Evolutionary conservation across 2,113 vertebrate genomes (phyloP).

Genomic region (Zonotrichia leucophrys): DNA sequence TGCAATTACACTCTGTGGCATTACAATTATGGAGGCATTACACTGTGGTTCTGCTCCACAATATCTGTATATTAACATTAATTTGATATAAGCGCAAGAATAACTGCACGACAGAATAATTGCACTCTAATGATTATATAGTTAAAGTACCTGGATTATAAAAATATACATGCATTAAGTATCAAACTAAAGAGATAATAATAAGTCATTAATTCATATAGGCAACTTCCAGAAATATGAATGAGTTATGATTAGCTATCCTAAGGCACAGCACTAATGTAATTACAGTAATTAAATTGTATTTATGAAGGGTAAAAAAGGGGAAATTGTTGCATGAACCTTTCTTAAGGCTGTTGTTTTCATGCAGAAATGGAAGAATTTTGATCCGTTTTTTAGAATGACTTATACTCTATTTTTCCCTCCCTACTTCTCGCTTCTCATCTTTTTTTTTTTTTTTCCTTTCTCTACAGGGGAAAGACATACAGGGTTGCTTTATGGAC

Average conservation of each 20-base stretch:
- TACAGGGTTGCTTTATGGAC: not conserved
- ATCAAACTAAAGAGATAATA: conserved; percentile 62
- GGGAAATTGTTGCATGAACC: conserved; percentile 1
- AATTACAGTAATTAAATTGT: conserved; percentile 62
- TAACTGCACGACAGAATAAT: conserved; percentile 60
- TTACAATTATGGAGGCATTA: conserved; percentile 31
- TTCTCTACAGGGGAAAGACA: not conserved
- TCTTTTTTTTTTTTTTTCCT: no score
- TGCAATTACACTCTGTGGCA: conserved; percentile 19
- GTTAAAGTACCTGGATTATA: conserved; percentile 59
- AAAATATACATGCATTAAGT: conserved; percentile 63
- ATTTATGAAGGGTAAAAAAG: conserved; percentile 42
- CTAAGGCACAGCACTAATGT: conserved; percentile 42
- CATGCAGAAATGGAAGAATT: not conserved
- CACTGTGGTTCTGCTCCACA: conserved; percentile 30
- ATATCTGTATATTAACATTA: conserved; percentile 52
- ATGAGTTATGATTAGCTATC: conserved; percentile 58
- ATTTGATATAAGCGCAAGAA: conserved; percentile 57
- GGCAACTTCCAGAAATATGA: conserved; percentile 56
- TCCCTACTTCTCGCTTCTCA: not conserved
- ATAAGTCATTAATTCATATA: conserved; percentile 64
- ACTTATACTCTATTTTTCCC: not conserved
- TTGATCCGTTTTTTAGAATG: not conserved
- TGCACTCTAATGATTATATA: conserved; percentile 62
- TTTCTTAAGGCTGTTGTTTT: conserved; percentile 31